Evolutionary conservation across 1,140 invertebrate species (phyloP).

Genomic region (Bombus terrestris): DNA sequence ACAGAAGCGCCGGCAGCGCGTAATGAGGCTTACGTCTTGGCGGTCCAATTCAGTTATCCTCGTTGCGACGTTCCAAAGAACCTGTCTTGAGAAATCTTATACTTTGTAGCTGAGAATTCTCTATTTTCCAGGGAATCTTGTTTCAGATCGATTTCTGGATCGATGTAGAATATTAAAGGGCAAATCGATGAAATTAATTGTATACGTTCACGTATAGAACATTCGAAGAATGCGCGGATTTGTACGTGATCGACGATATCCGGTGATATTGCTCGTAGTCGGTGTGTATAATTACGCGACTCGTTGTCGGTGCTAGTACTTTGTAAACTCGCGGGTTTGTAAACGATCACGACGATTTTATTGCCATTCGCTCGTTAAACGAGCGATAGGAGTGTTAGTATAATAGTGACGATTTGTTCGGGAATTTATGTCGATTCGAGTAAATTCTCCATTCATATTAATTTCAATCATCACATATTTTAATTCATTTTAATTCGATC

Average conservation of each 20-base stretch:
- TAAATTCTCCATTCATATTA: not conserved
- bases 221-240: constrained; percentile 39
- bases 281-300: not conserved
- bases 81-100: not conserved
- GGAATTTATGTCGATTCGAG: not conserved
- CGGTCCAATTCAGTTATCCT: constrained; percentile 41
- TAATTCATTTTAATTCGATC: not conserved
- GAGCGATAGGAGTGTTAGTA: too few relatives aligned
- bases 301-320: not conserved
- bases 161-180: constrained; percentile 5
- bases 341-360: not conserved
- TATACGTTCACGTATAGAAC: not conserved
- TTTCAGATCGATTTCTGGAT: not conserved
- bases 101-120: not conserved
- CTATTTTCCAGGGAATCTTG: not conserved
- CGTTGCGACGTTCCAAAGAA: constrained; percentile 43
- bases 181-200: constrained; percentile 48
- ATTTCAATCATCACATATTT: not conserved
- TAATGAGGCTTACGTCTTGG: constrained; percentile 47
- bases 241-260: constrained; percentile 51
- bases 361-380: too few relatives aligned
- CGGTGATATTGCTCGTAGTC: constrained; percentile 27
- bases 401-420: not conserved
- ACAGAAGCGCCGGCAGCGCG: not conserved
- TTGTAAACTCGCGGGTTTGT: not conserved